Evolutionary conservation across 2,797 vertebrate species (phyloP), one percentile per base, ranked within the genome.

Genomic region (Xerus rutilus): DNA sequence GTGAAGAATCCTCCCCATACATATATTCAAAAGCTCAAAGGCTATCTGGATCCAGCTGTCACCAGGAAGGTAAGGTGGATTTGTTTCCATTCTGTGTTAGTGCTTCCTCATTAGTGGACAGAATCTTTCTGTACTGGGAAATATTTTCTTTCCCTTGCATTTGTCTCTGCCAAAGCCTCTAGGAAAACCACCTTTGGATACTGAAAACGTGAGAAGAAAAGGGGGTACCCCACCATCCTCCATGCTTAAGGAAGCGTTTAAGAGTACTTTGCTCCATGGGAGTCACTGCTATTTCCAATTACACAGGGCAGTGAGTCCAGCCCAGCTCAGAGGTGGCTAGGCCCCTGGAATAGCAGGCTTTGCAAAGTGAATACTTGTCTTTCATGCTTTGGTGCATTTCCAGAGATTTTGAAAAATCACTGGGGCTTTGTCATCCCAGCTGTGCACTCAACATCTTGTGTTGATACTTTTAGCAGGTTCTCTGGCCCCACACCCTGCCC

Each of bases 1-100:
- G 99, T 99, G 98, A 99, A 99, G 98, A 99, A 99, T 91, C 99
- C 99, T 91, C 99, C 99, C 0, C 99, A 99, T 92, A 99, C 99
- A 0, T 99, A 99, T 94, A 99, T 99, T 97, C 99, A 99, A 98
- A 99, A 99, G 97, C 97, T 99, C 76, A 99, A 99, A 98, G 99
- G 99, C 74, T 99, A 99, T 97, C 98, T 99, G 28, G 99, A 99
- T 98, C 99, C 99, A 0, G 99, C 99, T 0, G 99, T 99, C 86
- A 99, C 99, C 81, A 99, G 99, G 97, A 99, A 99, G 99, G 99
- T 99, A 98, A 98, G 98, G 95, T 95, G 86, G 20, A 3, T 95
- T 95, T 97, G 69, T 85, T 96, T 96, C 88, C 72, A 65, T 43
- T 13, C 0, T 86, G 30, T 4, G 28, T 74, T 91, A 39, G 91